A percentile compares a stretch with the other conserved stretches of the same genome.
These are phyloP conservation scores for Laticauda laticaudata DNA, from an alignment of 2,113 vertebrate species.

Conservation along the genomic window DNA sequence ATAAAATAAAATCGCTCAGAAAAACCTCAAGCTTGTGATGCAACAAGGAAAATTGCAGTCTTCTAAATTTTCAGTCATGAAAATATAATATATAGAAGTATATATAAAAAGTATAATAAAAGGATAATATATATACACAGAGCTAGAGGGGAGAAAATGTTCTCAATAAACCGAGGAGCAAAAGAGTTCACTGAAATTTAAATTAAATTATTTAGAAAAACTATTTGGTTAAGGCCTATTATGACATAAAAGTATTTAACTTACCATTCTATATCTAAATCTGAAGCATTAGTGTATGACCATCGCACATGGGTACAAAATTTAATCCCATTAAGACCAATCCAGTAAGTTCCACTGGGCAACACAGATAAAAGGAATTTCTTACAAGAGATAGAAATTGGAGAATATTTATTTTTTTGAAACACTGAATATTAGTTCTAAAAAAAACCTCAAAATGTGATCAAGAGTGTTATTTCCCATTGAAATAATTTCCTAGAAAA, in stretches of 20 bases:
- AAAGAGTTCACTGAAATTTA: neutral
- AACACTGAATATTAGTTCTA: neutral
- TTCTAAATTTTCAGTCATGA: neutral
- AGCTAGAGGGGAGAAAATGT: neutral
- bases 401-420: neutral
- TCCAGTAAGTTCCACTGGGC: constrained; percentile 13
- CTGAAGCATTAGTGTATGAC: neutral
- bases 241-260: neutral
- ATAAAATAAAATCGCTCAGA: neutral
- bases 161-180: neutral
- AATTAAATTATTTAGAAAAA: neutral
- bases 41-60: neutral
- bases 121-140: neutral
- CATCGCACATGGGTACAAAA: constrained; percentile 13
- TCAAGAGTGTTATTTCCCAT: neutral
- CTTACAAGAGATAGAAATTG: neutral
- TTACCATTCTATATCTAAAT: constrained; percentile 10
- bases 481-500: neutral
- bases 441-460: neutral
- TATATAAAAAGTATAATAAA: neutral
- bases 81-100: neutral
- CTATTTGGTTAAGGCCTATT: neutral
- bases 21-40: neutral
- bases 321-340: constrained; percentile 20
- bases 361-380: constrained; percentile 9